A percentile compares a stretch with the other conserved stretches of the same genome.
phyloP scores from a whole-genome alignment of 2,113 vertebrate genomes.

The Apaloderma vittatum region DNA sequence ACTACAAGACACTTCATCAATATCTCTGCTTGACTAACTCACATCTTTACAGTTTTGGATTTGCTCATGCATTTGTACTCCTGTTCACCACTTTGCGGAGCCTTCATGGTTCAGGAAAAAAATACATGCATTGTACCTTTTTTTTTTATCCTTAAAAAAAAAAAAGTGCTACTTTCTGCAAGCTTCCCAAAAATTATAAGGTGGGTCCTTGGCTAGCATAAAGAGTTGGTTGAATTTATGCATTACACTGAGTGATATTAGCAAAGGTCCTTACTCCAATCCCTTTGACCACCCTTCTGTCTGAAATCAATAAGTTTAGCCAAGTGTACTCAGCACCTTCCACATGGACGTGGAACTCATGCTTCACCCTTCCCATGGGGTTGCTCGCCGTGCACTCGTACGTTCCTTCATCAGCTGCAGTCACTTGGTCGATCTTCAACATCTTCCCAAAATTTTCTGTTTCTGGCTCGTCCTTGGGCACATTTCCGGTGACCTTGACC shows the following conservation, averaged over 20 bases:
- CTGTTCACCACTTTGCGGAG: background rate
- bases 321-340: constrained; percentile 83
- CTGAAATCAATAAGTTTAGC: background rate
- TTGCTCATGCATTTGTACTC: background rate
- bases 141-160: background rate
- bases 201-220: background rate
- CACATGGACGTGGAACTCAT: constrained; percentile 86
- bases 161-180: background rate
- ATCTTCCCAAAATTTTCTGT: constrained; percentile 86
- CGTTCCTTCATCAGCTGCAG: constrained; percentile 83
- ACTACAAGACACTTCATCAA: background rate
- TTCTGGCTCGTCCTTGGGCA: constrained; percentile 75
- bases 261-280: background rate
- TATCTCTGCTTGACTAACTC: background rate
- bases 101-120: background rate
- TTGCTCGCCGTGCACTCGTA: constrained; percentile 92
- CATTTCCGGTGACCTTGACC: constrained; percentile 79
- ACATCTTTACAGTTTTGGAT: background rate
- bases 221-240: background rate
- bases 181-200: background rate
- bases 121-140: background rate
- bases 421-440: constrained; percentile 83
- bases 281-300: background rate
- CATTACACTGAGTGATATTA: rapidly evolving
- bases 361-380: constrained; percentile 76